Evolutionary conservation across 1,140 invertebrate genomes (phyloP).

Genomic region (Hormaphis cornu): DNA sequence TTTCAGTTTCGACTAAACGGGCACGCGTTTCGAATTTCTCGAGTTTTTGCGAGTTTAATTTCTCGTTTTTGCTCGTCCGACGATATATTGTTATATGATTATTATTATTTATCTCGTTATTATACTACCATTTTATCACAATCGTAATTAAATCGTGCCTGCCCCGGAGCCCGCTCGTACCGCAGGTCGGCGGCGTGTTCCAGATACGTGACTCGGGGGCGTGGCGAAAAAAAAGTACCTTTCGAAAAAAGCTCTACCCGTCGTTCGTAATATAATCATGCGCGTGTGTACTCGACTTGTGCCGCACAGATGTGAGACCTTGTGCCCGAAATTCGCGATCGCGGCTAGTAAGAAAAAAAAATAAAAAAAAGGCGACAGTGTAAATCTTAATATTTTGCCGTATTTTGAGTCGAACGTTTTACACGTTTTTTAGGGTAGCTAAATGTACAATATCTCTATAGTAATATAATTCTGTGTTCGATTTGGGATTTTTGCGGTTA

Average conservation of each 20-base stretch:
- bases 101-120: not conserved
- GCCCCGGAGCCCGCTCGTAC: slow-evolving; percentile 1
- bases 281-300: too few species aligned
- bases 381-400: too few species aligned
- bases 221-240: slow-evolving; percentile 21
- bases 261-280: too few species aligned
- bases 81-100: not conserved
- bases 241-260: not conserved
- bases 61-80: not conserved
- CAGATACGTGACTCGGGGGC: slow-evolving; percentile 25
- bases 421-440: too few species aligned
- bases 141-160: slow-evolving; percentile 28
- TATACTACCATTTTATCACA: slow-evolving; percentile 5
- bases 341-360: not conserved
- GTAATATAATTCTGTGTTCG: too few species aligned
- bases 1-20: too few species aligned
- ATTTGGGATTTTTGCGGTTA: too few species aligned
- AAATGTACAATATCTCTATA: too few species aligned
- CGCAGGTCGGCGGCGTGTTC: slow-evolving; percentile 12
- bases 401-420: too few species aligned
- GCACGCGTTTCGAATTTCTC: too few species aligned
- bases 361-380: not conserved
- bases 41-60: not conserved
- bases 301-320: not conserved
- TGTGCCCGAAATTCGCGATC: not conserved